phyloP scores from a whole-genome alignment of 2,113 vertebrate species.

The Tylochromis polylepis region DNA sequence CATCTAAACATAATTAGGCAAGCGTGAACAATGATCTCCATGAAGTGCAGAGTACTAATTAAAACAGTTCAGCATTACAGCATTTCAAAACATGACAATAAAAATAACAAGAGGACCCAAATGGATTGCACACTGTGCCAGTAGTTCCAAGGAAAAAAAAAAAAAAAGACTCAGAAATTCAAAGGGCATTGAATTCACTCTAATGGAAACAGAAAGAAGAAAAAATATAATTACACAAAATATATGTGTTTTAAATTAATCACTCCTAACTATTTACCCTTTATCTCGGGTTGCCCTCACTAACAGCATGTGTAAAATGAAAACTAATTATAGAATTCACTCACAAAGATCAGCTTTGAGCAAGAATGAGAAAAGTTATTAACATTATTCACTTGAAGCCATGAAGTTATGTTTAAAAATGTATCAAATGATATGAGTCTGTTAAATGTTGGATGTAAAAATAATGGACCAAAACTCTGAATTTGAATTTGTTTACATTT shows the following conservation, averaged over 20 bases:
- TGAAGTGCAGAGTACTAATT: constrained; percentile 74
- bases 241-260: constrained; percentile 33
- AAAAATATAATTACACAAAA: constrained; percentile 29
- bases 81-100: constrained; percentile 73
- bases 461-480: not conserved
- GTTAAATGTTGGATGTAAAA: not conserved
- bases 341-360: not conserved
- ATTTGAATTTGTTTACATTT: not conserved
- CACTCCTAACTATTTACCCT: not conserved
- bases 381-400: not conserved
- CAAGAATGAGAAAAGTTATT: constrained; percentile 5
- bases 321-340: constrained; percentile 7
- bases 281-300: not conserved
- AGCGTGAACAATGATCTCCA: constrained; percentile 74
- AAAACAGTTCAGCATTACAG: constrained; percentile 72
- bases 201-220: constrained; percentile 32
- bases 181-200: constrained; percentile 22
- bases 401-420: not conserved
- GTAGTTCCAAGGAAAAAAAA: constrained; percentile 20
- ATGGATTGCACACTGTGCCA: constrained; percentile 57
- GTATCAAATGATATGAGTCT: not conserved
- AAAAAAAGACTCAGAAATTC: constrained; percentile 18
- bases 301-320: constrained; percentile 4
- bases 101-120: constrained; percentile 66
- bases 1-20: constrained; percentile 73